phyloP scores from a whole-genome alignment of 2,113 vertebrate species.

The Asarcornis scutulata region DNA sequence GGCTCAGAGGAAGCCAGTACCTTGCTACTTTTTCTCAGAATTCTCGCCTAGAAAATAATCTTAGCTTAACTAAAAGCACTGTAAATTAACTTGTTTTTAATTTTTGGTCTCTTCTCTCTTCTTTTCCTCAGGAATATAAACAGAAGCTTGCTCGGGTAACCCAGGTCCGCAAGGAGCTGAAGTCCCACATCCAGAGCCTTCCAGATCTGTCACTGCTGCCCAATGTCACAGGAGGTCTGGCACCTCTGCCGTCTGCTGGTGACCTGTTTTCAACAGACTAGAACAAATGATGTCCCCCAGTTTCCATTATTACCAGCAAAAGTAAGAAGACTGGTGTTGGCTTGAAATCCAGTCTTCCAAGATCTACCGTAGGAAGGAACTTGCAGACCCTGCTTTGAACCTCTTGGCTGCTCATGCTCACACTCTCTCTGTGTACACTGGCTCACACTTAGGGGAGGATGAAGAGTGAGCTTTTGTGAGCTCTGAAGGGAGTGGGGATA shows the following conservation, averaged over 20 bases:
- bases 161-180: slow-evolving; percentile 97
- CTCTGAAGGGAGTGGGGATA: not conserved
- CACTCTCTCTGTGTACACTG: slow-evolving; percentile 4
- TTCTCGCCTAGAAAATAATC: too few species aligned
- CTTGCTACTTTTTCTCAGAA: too few species aligned
- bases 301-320: slow-evolving; percentile 71
- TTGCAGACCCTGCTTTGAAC: slow-evolving; percentile 34
- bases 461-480: slow-evolving; percentile 18
- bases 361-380: slow-evolving; percentile 40
- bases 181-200: slow-evolving; percentile 98
- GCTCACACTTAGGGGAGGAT: not conserved
- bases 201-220: slow-evolving; percentile 95
- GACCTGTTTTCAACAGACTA: slow-evolving; percentile 99
- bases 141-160: slow-evolving; percentile 97
- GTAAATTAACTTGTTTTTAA: not conserved
- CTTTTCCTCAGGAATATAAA: slow-evolving; percentile 90
- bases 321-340: slow-evolving; percentile 48
- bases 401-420: not conserved
- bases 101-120: not conserved
- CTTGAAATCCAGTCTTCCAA: slow-evolving; percentile 58
- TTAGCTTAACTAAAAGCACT: not conserved
- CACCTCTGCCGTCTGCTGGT: slow-evolving; percentile 94
- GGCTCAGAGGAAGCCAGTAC: too few species aligned
- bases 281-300: slow-evolving; percentile 24
- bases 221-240: slow-evolving; percentile 94